Percentiles rank a stretch among this genome's conserved stretches.
Evolutionary conservation across 2,113 vertebrate species (phyloP).

Genomic region (Zosterops borbonicus): DNA sequence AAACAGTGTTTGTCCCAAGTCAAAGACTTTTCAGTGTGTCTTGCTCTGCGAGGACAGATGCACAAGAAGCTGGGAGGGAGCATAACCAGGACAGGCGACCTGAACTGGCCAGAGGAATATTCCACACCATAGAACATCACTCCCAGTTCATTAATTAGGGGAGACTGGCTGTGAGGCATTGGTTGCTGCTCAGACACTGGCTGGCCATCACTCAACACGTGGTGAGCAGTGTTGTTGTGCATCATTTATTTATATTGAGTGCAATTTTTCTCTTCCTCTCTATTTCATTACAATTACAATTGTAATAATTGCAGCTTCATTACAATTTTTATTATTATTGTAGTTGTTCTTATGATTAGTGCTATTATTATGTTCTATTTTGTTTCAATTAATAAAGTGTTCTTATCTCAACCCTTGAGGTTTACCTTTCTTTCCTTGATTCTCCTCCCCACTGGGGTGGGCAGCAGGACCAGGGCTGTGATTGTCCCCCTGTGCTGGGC

Average conservation of each 20-base stretch:
- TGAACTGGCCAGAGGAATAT: not conserved
- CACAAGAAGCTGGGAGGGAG: not conserved
- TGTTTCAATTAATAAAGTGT: not conserved
- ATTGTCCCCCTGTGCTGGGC: not conserved
- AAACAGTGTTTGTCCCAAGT: not conserved
- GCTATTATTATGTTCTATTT: not conserved
- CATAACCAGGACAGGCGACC: not conserved
- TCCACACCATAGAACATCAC: not conserved
- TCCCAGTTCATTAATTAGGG: not conserved
- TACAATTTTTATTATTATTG: not conserved
- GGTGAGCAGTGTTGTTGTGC: not conserved
- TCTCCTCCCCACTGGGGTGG: too few relatives aligned
- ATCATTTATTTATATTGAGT: not conserved
- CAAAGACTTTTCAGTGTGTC: not conserved
- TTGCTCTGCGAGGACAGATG: not conserved
- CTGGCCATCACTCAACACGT: not conserved
- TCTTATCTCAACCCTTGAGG: not conserved
- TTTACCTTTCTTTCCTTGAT: not conserved
- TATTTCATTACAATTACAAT: not conserved
- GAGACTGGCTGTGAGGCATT: not conserved
- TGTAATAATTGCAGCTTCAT: not conserved
- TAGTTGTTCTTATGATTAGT: not conserved
- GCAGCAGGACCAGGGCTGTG: rapidly evolving
- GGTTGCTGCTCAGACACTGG: not conserved
- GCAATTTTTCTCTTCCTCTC: not conserved